Percentiles rank a stretch among this genome's conserved stretches.
Conservation (phyloP, 2,113 vertebrate genomes). For the Pleuronectes platessa region DNA sequence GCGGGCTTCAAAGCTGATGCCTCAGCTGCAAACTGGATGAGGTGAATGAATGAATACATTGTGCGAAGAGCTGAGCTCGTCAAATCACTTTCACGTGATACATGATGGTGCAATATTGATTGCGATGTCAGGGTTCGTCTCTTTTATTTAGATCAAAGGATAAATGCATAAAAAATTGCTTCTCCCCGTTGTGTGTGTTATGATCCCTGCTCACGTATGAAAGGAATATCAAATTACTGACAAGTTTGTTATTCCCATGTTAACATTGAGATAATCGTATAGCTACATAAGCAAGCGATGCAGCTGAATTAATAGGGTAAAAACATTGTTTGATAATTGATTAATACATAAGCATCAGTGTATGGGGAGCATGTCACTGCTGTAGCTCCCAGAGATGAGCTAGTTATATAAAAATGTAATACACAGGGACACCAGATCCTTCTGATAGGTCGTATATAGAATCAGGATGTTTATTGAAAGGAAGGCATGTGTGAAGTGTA, state of each 20-base stretch:
- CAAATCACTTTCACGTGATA: not conserved
- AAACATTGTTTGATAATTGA: too few relatives aligned
- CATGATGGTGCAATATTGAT: not conserved
- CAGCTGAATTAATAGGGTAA: too few relatives aligned
- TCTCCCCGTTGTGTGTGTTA: not conserved
- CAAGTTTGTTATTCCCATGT: not conserved
- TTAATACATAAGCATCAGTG: too few relatives aligned
- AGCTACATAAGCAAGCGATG: too few relatives aligned
- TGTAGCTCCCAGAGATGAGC: too few relatives aligned
- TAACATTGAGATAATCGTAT: too few relatives aligned
- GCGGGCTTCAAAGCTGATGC: not conserved
- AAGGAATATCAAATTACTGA: not conserved
- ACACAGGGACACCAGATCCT: too few relatives aligned
- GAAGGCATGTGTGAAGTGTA: too few relatives aligned
- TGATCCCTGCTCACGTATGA: not conserved
- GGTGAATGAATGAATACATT: slow-evolving; percentile 24
- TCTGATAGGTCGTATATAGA: too few relatives aligned
- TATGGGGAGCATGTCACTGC: too few relatives aligned
- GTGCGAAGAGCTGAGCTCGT: not conserved
- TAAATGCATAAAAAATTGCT: not conserved
- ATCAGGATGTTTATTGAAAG: too few relatives aligned
- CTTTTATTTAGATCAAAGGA: not conserved
- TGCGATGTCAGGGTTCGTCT: not conserved
- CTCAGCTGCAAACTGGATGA: not conserved
- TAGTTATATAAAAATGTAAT: too few relatives aligned